A percentile compares a stretch with the other conserved stretches of the same genome.
phyloP scores from a whole-genome alignment of 2,113 vertebrate genomes.

The Osmerus eperlanus region DNA sequence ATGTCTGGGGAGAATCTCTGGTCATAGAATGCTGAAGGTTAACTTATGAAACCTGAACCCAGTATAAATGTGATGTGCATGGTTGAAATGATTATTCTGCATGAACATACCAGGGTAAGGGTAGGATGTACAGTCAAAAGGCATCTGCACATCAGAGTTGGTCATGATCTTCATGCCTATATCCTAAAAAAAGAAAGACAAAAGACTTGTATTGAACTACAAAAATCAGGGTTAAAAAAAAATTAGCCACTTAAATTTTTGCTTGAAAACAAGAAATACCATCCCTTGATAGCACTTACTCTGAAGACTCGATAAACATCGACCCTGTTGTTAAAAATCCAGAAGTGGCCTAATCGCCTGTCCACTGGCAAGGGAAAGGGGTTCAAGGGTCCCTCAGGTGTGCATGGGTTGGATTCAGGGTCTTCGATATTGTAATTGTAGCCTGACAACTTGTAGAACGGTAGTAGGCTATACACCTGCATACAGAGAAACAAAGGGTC shows the following conservation, averaged over 20 bases:
- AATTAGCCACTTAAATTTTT: background rate
- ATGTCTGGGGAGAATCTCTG: no score
- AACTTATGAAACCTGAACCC: background rate
- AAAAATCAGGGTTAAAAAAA: no score
- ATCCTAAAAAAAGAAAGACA: slow-evolving; percentile 40
- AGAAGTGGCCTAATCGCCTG: no score
- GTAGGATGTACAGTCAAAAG: slow-evolving; percentile 29
- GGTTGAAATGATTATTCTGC: background rate
- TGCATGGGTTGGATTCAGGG: slow-evolving; percentile 30
- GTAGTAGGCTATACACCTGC: slow-evolving; percentile 74
- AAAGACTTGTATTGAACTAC: no score
- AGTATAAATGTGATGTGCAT: background rate
- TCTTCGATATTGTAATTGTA: slow-evolving; percentile 55
- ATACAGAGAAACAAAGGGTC: background rate
- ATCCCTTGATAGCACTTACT: slow-evolving; percentile 33
- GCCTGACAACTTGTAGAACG: slow-evolving; percentile 61
- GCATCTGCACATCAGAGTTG: slow-evolving; percentile 61
- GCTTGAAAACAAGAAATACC: no score
- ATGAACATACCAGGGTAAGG: no score
- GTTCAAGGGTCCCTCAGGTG: background rate
- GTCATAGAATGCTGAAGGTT: no score
- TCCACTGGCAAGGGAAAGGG: no score
- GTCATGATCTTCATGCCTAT: slow-evolving; percentile 67
- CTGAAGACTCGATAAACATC: slow-evolving; percentile 66
- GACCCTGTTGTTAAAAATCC: background rate